These are phyloP conservation scores for Phalera bucephala DNA, from an alignment of 2,888 invertebrate genomes.

Conservation along the genomic window DNA sequence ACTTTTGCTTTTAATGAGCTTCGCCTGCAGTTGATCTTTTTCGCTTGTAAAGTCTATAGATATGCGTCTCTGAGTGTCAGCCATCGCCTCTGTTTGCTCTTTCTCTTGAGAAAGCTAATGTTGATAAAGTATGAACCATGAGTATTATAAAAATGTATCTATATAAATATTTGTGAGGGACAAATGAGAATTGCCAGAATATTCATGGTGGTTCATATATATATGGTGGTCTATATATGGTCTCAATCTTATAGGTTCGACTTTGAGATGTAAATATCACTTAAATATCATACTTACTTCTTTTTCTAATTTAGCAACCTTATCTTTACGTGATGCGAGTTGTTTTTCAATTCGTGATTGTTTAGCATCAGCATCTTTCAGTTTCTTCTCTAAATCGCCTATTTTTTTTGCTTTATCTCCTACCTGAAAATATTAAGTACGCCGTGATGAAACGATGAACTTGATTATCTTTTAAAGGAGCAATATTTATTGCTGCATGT, in stretches of 20 bases:
- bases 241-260: too few relatives aligned
- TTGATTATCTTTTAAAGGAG: too few relatives aligned
- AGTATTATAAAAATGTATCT: conserved; percentile 21
- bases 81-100: conserved; percentile 63
- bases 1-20: conserved; percentile 71
- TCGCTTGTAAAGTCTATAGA: conserved; percentile 72
- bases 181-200: too few relatives aligned
- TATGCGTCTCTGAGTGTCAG: conserved; percentile 62
- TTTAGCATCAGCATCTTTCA: conserved; percentile 87
- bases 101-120: conserved; percentile 77
- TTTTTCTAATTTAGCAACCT: conserved; percentile 83
- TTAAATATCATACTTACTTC: conserved; percentile 83
- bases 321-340: conserved; percentile 79
- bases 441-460: too few relatives aligned
- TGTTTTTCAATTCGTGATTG: conserved; percentile 83
- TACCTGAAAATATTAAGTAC: too few relatives aligned
- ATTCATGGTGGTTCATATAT: too few relatives aligned
- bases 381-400: conserved; percentile 85
- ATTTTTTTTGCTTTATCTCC: conserved; percentile 85
- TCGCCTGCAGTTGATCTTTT: conserved; percentile 73
- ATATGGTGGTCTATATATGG: too few relatives aligned
- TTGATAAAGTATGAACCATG: conserved; percentile 27
- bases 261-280: too few relatives aligned
- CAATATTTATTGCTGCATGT: too few relatives aligned
- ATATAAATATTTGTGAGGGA: conserved; percentile 4